phyloP scores from a whole-genome alignment of 2,113 vertebrate species.

The Stigmatopora argus region DNA sequence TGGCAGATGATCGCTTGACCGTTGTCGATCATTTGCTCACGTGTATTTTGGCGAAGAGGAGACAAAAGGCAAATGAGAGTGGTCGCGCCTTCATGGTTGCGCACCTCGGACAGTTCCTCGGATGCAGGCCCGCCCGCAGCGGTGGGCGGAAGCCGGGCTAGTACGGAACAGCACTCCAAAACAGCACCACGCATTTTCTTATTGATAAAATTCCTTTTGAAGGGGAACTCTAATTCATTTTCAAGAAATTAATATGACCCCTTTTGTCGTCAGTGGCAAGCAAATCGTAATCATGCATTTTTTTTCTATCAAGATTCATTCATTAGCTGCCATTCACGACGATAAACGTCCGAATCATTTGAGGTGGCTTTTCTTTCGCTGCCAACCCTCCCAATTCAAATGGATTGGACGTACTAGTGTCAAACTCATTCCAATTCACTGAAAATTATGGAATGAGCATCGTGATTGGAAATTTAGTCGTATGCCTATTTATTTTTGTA shows the following conservation, averaged over 20 bases:
- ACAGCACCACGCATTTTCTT: not conserved
- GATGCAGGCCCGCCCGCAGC: slow-evolving; percentile 2
- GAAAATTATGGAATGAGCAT: not conserved
- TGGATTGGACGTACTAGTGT: no score
- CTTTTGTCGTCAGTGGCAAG: no score
- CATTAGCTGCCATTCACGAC: no score
- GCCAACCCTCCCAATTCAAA: no score
- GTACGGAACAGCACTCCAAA: not conserved
- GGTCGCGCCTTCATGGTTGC: not conserved
- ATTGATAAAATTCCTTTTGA: no score
- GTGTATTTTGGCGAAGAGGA: not conserved
- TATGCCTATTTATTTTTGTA: not conserved
- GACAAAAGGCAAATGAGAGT: not conserved
- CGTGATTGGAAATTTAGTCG: not conserved
- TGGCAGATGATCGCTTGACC: not conserved
- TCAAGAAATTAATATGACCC: no score
- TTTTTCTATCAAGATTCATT: no score
- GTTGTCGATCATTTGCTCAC: not conserved
- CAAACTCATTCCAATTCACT: no score
- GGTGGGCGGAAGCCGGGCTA: not conserved
- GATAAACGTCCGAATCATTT: no score
- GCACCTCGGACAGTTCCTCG: slow-evolving; percentile 54
- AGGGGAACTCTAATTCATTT: no score
- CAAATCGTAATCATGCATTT: no score
- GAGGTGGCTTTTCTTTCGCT: no score